Evolutionary conservation across 2,888 invertebrate species (phyloP).

Genomic region (Clepsis dumicolana): DNA sequence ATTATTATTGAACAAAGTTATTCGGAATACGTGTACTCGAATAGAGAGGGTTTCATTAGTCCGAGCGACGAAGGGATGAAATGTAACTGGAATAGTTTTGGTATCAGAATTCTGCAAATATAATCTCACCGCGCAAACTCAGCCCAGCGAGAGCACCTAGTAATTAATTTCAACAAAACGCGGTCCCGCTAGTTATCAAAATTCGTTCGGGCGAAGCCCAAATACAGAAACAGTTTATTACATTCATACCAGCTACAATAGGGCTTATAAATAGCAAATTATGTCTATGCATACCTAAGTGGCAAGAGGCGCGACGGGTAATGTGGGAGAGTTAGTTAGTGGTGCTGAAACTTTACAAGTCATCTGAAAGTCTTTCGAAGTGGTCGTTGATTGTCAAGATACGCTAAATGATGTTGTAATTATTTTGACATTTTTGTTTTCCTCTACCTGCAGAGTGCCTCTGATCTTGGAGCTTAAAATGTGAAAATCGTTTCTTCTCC

Average conservation of each 20-base stretch:
- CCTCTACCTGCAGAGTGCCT: too few relatives aligned
- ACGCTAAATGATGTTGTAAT: too few relatives aligned
- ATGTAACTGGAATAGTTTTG: constrained; percentile 25
- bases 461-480: too few relatives aligned
- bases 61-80: constrained; percentile 5
- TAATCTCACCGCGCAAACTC: constrained; percentile 19
- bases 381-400: not conserved
- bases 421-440: too few relatives aligned
- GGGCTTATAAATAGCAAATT: not conserved
- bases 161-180: constrained; percentile 15
- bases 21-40: constrained; percentile 4
- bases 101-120: constrained; percentile 20
- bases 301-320: not conserved
- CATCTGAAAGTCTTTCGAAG: not conserved
- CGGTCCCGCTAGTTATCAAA: constrained; percentile 7
- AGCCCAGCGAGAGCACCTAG: constrained; percentile 1
- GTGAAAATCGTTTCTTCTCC: too few relatives aligned
- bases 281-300: not conserved
- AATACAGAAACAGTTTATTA: constrained; percentile 3
- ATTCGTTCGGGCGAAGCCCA: constrained; percentile 8
- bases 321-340: not conserved
- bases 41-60: constrained; percentile 30
- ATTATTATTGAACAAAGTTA: constrained; percentile 11
- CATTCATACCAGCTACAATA: not conserved
- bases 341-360: too few relatives aligned